phyloP scores from a whole-genome alignment of 2,888 invertebrate genomes.

The Cylloceria caligata region DNA sequence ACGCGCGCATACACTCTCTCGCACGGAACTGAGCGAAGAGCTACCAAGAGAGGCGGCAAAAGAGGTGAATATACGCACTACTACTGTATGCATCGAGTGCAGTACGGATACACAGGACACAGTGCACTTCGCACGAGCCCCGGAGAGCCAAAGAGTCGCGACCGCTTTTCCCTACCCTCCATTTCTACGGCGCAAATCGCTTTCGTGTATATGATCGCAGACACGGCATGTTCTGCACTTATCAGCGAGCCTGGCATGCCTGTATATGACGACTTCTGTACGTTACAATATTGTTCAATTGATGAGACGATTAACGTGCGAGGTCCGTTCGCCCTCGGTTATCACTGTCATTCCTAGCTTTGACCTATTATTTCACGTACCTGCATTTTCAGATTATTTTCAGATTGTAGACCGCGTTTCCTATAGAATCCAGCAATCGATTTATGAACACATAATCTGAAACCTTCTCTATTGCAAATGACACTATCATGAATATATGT shows the following conservation, averaged over 20 bases:
- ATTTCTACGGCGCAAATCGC: slow-evolving; percentile 30
- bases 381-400: background rate
- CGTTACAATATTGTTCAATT: slow-evolving; percentile 53
- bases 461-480: too few relatives aligned
- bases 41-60: slow-evolving; percentile 37
- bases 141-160: slow-evolving; percentile 51
- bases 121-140: slow-evolving; percentile 52
- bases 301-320: slow-evolving; percentile 40
- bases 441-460: too few relatives aligned
- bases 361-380: slow-evolving; percentile 13
- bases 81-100: slow-evolving; percentile 45
- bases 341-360: background rate
- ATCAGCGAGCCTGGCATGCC: slow-evolving; percentile 40
- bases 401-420: background rate
- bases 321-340: slow-evolving; percentile 13
- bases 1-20: slow-evolving; percentile 72
- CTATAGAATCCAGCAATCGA: too few relatives aligned
- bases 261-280: slow-evolving; percentile 35
- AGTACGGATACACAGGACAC: slow-evolving; percentile 52
- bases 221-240: slow-evolving; percentile 57
- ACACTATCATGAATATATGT: too few relatives aligned
- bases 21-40: slow-evolving; percentile 35
- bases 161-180: slow-evolving; percentile 56
- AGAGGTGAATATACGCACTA: slow-evolving; percentile 51
- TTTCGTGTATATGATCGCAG: slow-evolving; percentile 43